Conservation (phyloP, 2,797 vertebrate genomes). For the Lates japonicus region DNA sequence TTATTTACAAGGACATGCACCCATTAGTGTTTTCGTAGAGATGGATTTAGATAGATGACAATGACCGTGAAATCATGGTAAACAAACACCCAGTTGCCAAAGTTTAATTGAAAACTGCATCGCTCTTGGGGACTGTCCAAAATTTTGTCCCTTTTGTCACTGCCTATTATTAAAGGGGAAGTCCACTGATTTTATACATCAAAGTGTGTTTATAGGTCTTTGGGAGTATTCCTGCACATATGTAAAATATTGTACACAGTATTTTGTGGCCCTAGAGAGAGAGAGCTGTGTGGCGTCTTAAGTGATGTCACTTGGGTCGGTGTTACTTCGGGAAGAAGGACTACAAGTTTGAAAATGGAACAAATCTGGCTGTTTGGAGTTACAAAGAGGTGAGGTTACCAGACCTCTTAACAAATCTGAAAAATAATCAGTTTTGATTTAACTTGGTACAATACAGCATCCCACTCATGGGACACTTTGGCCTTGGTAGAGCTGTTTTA, state of each 20-base stretch:
- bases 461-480: too few relatives aligned
- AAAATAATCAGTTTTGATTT: too few relatives aligned
- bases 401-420: too few relatives aligned
- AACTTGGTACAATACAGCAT: too few relatives aligned
- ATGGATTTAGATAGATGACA: slow-evolving; percentile 47
- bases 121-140: slow-evolving; percentile 8
- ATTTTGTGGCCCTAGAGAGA: neutral
- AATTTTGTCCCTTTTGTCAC: neutral
- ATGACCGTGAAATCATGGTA: slow-evolving; percentile 40
- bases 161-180: slow-evolving; percentile 8
- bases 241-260: neutral
- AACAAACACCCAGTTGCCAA: slow-evolving; percentile 37
- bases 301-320: slow-evolving; percentile 11
- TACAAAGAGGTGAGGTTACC: too few relatives aligned
- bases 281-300: neutral
- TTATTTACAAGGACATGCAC: slow-evolving; percentile 60
- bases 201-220: neutral
- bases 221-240: too few relatives aligned
- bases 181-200: neutral
- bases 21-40: slow-evolving; percentile 31
- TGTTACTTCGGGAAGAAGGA: too few relatives aligned
- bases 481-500: too few relatives aligned
- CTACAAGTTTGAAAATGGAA: too few relatives aligned
- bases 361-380: too few relatives aligned
- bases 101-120: slow-evolving; percentile 18